Base-by-base conservation (phyloP, 2,113 vertebrate genomes). In the Forbesichthys papilliferus region DNA sequence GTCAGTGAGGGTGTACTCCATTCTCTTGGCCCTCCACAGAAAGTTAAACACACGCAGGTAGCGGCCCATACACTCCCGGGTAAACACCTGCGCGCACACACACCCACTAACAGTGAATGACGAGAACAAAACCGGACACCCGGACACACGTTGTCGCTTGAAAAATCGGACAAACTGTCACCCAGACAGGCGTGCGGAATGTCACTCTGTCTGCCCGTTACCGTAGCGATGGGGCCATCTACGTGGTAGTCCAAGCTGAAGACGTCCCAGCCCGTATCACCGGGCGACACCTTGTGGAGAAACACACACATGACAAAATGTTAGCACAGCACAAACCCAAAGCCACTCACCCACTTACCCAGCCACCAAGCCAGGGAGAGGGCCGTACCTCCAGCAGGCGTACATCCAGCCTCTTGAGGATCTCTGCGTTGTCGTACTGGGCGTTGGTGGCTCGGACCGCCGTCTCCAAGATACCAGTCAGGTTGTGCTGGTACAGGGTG, bases 231-330 rank as follows among this genome's bases (percentile, higher is more conserved):
- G 0, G 98, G 98, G 46, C 98, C 98, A 8, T 99, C 97, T 0
- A 99, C 98, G 0, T 99, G 98, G 81, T 99, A 99, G 78, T 99
- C 98, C 73, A 99, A 91, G 75, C 97, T 99, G 90, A 99, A 99
- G 52, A 99, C 98, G 57, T 99, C 98, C 98, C 98, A 99, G 12
- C 98, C 98, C 1, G 98, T 98, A 74, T 99, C 97, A 11, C 98
- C 98, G 14, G 96, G 95, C 73, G 98, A 98, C n/a, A 99, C 96
- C 98, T 99, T 58, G 0, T 59, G 56, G 6, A 34, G 61, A 61
- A 2, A 68, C 5, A 48, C 9, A 1, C 20, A 14, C 6, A 62
- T 1, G 16, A 12, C 10, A 47, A 11, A 3, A 4, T 12, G 53
- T 5, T 34, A 10, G 11, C 57, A 47, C 34, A 33, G 9, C 13